Conservation (phyloP, 2,113 vertebrate species). For the Vulpes lagopus region DNA sequence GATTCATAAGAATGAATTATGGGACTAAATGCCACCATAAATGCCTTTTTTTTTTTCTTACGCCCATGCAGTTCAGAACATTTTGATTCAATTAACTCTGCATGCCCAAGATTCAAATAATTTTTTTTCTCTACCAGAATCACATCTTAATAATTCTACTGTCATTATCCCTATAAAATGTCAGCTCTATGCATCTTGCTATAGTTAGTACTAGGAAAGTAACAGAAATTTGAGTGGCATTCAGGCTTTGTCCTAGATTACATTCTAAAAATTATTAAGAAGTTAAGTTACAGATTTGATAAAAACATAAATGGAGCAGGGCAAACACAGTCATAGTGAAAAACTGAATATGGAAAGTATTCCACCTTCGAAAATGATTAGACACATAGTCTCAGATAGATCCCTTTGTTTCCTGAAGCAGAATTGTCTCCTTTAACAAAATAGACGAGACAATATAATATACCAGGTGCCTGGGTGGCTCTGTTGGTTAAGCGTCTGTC, state of each 20-base stretch:
- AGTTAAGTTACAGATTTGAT: background rate
- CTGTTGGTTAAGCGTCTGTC: background rate
- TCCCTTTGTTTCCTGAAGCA: background rate
- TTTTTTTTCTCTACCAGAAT: slow-evolving; percentile 28
- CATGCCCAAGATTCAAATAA: slow-evolving; percentile 33
- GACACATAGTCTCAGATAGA: background rate
- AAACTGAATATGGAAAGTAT: background rate
- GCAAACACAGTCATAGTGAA: background rate
- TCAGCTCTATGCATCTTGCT: background rate
- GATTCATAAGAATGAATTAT: slow-evolving; percentile 51
- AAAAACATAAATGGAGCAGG: background rate
- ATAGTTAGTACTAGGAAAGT: background rate
- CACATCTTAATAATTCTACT: slow-evolving; percentile 12
- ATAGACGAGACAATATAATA: background rate
- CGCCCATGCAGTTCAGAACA: background rate
- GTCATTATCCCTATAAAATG: background rate
- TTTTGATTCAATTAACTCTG: slow-evolving; percentile 63
- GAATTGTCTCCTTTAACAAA: background rate
- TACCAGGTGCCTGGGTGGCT: background rate
- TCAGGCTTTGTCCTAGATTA: background rate
- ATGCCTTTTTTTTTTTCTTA: background rate
- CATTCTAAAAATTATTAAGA: background rate
- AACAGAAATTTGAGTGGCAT: background rate
- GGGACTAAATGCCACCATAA: background rate
- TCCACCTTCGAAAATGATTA: background rate